Evolutionary conservation across 2,888 invertebrate genomes (phyloP).

Genomic region (Metellina segmentata): DNA sequence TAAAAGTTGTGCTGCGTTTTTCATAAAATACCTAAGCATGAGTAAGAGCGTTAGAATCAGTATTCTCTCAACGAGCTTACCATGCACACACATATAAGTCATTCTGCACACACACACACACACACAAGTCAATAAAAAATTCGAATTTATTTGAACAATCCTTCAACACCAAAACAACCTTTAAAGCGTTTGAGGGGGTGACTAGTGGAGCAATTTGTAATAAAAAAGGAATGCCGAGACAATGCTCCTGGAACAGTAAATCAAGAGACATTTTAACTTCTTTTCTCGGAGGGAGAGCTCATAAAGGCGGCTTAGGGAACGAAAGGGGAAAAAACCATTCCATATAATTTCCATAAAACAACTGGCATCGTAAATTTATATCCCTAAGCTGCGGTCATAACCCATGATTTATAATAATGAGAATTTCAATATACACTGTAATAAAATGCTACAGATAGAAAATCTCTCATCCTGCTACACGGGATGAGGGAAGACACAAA

Average conservation of each 20-base stretch:
- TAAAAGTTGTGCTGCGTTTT: too few relatives aligned
- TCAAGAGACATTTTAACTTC: constrained; percentile 37
- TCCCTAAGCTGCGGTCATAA: constrained; percentile 39
- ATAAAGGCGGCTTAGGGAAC: constrained; percentile 15
- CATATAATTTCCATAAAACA: constrained; percentile 55
- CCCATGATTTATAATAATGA: constrained; percentile 63
- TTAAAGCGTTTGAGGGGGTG: not conserved
- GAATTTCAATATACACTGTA: constrained; percentile 51
- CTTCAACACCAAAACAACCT: constrained; percentile 11
- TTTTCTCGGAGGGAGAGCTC: not conserved
- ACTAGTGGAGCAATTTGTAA: not conserved
- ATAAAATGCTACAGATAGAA: constrained; percentile 52
- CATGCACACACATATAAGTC: too few relatives aligned
- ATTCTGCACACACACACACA: too few relatives aligned
- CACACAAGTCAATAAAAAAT: not conserved
- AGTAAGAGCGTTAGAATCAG: too few relatives aligned
- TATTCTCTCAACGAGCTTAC: too few relatives aligned
- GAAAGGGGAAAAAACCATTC: not conserved
- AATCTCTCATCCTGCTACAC: constrained; percentile 2
- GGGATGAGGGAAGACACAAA: constrained; percentile 31
- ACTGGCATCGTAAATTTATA: constrained; percentile 35
- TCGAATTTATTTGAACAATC: not conserved
- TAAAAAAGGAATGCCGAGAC: constrained; percentile 3
- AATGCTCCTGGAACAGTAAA: constrained; percentile 14
- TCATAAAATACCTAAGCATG: too few relatives aligned